Evolutionary conservation across 2,888 invertebrate species (phyloP), one percentile per base, ranked within the genome.

Genomic region (Xestia rhomboidea): DNA sequence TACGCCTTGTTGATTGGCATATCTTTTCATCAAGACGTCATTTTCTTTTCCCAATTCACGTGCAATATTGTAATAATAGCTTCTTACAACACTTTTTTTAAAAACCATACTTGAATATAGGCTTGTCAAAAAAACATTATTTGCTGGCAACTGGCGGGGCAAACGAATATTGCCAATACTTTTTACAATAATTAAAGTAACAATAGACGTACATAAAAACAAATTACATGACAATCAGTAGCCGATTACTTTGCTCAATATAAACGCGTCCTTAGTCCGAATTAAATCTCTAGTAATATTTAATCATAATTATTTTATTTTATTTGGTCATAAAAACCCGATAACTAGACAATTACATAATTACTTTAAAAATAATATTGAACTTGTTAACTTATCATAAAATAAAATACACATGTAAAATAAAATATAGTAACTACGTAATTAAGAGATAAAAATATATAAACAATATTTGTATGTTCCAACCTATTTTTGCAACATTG

Each of bases 251-350:
- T 57, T 30, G 34, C 30, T 38, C 63, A 71, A 46, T 68, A 13
- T 24, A 21, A 51, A 67, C 44, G 27, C 57, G 21, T 30, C 18
- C 18, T 77, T 85, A 85, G 82, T 57, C 71, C 78, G 76, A 85
- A 87, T 85, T 81, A 70, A 78, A 87, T 85, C 67, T 76, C 18
- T 76, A 67, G 62, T 76, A 70, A 72, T 41, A 71, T 66, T 74
- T 60, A 51, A 57, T 78, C 44, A 30, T 68, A 6, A 44, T 51
- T 51, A 66, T 34, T 5, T 57, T 60, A 83, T 38, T 49, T 80
- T 44, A 68, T 85, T 13, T 51, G 66, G 72, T 77, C 71, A 64
- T 72, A 73, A 76, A 54, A 4, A 41, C 54, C 54, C 8, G 67
- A 68, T 77, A 85, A 18, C 46, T 68, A 60, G 79, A 63, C 44